These are phyloP conservation scores for Callyntrura sp. DNA, from an alignment of 2,888 invertebrate species.

Conservation along the genomic window DNA sequence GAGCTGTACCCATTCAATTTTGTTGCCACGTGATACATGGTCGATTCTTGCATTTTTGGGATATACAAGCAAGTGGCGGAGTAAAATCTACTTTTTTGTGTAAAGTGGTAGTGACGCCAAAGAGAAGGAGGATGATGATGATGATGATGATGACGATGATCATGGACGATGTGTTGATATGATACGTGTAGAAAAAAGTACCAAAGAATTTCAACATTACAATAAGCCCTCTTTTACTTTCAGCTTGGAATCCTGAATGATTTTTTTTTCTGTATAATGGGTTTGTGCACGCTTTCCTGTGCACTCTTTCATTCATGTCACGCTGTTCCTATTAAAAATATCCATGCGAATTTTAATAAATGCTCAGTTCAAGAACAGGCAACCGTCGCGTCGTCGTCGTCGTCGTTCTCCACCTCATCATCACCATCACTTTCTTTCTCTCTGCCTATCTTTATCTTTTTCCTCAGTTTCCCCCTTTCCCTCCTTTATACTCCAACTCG, in stretches of 20 bases:
- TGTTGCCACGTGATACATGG: neutral
- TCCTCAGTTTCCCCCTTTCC: too few relatives aligned
- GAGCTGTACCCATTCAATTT: neutral
- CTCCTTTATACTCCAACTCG: too few relatives aligned
- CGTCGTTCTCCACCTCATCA: constrained; percentile 18
- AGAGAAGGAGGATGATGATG: neutral
- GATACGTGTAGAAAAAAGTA: constrained; percentile 16
- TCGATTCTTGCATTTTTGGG: neutral
- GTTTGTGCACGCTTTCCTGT: constrained; percentile 37
- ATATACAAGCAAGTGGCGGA: neutral
- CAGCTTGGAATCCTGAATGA: neutral
- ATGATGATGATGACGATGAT: constrained; percentile 1
- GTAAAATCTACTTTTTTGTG: neutral
- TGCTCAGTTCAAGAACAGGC: constrained; percentile 43
- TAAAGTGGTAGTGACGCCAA: neutral
- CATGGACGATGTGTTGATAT: constrained; percentile 34
- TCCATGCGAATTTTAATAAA: constrained; percentile 67
- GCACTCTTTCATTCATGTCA: constrained; percentile 72
- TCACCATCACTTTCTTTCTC: neutral
- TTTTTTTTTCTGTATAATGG: constrained; percentile 11
- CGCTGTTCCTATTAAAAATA: constrained; percentile 75
- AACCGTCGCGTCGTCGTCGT: neutral
- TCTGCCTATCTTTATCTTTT: neutral
- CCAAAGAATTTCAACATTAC: neutral
- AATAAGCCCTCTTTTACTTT: neutral